phyloP scores from a whole-genome alignment of 1,140 invertebrate species.

The Plutomurus gul region DNA sequence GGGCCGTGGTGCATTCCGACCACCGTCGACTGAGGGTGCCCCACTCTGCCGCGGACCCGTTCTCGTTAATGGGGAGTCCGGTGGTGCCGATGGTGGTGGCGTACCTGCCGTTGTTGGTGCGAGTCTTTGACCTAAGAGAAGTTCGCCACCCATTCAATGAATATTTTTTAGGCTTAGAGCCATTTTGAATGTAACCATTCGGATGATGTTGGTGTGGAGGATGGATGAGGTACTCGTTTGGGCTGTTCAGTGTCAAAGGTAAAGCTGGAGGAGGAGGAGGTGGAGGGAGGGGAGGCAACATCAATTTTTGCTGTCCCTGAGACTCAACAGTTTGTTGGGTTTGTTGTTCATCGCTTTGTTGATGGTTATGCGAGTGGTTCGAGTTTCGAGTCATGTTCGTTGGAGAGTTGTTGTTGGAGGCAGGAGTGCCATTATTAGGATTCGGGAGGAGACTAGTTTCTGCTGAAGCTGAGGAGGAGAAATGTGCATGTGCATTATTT shows the following conservation, averaged over 20 bases:
- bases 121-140: conserved; percentile 31
- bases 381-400: not conserved
- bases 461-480: conserved; percentile 9
- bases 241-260: conserved; percentile 8
- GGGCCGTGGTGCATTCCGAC: conserved; percentile 52
- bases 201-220: conserved; percentile 2
- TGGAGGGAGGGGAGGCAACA: not conserved
- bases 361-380: not conserved
- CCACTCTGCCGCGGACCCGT: not conserved
- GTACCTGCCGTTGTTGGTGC: conserved; percentile 34
- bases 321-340: not conserved
- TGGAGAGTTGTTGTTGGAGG: not conserved
- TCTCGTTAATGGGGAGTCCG: conserved; percentile 16
- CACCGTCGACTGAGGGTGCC: conserved; percentile 48
- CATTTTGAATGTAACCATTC: not conserved
- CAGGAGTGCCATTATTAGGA: not conserved
- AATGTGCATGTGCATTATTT: conserved; percentile 31
- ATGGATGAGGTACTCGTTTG: not conserved
- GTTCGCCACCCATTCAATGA: conserved; percentile 47
- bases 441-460: not conserved
- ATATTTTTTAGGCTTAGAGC: conserved; percentile 31
- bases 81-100: conserved; percentile 38
- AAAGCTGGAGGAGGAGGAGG: conserved; percentile 18
- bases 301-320: not conserved
- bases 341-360: not conserved